Conservation (phyloP, 2,113 vertebrate species). For the Oenanthe oenanthe region DNA sequence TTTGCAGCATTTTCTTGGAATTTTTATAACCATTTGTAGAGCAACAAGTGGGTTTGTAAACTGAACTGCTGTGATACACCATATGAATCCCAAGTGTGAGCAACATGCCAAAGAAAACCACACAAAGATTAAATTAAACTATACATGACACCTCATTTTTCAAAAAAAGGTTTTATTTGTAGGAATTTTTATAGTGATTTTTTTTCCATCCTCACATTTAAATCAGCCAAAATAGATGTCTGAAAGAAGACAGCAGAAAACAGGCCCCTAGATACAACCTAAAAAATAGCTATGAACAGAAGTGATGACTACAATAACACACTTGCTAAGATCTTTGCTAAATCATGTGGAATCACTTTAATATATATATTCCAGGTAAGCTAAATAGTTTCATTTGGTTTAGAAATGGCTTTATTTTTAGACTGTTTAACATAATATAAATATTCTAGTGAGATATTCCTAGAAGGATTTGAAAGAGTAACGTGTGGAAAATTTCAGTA, state of each 20-base stretch:
- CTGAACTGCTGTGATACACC: constrained; percentile 3
- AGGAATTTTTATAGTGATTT: not conserved
- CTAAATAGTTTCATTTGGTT: not conserved
- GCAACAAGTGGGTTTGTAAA: not conserved
- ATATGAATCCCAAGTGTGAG: constrained; percentile 22
- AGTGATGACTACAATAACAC: not conserved
- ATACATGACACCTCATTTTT: constrained; percentile 42
- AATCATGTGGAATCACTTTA: not conserved
- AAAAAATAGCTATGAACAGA: not conserved
- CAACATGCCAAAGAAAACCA: constrained; percentile 44
- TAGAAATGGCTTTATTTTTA: not conserved
- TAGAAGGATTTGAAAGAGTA: not conserved
- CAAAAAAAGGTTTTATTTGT: constrained; percentile 12
- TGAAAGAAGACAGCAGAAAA: constrained; percentile 13
- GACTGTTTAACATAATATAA: not conserved
- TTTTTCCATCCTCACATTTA: not conserved
- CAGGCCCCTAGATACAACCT: not conserved
- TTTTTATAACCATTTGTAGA: not conserved
- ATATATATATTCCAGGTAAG: not conserved
- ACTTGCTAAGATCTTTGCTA: not conserved
- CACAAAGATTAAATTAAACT: constrained; percentile 48
- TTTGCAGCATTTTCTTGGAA: constrained; percentile 8
- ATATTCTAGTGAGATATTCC: not conserved
- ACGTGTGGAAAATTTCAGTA: not conserved
- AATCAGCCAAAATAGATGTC: constrained; percentile 35